phyloP scores from a whole-genome alignment of 1,140 invertebrate species.

The Melitaea cinxia region DNA sequence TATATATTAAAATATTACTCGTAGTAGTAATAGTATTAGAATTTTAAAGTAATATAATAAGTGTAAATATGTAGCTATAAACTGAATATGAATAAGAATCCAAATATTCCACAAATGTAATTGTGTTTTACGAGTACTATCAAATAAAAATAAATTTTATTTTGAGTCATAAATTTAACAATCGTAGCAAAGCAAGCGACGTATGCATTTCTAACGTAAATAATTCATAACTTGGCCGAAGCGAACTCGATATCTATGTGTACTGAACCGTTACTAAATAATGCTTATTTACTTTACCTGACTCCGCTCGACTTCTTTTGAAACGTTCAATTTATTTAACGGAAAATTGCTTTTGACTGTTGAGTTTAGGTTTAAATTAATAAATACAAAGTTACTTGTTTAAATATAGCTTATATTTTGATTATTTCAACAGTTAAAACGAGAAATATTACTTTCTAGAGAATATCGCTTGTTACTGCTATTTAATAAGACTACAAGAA shows the following conservation, averaged over 20 bases:
- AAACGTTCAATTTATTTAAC: slow-evolving; percentile 21
- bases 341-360: slow-evolving; percentile 24
- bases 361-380: slow-evolving; percentile 13
- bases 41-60: too few species aligned
- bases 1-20: too few species aligned
- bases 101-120: too few species aligned
- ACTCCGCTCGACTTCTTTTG: slow-evolving; percentile 18
- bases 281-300: slow-evolving; percentile 37
- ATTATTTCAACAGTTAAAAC: not conserved
- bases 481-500: too few species aligned
- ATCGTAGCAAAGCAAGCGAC: slow-evolving; percentile 14
- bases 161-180: not conserved
- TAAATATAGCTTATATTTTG: not conserved
- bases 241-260: slow-evolving; percentile 35
- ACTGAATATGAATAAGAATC: too few species aligned
- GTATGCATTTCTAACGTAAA: slow-evolving; percentile 40
- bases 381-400: slow-evolving; percentile 3
- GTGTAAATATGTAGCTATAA: too few species aligned
- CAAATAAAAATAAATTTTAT: not conserved
- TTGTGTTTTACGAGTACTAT: not conserved
- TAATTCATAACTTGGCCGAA: slow-evolving; percentile 43
- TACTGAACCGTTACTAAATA: slow-evolving; percentile 37
- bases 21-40: too few species aligned
- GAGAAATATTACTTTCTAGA: too few species aligned
- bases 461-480: too few species aligned